phyloP scores from a whole-genome alignment of 1,140 invertebrate species.

The Conus betulinus region DNA sequence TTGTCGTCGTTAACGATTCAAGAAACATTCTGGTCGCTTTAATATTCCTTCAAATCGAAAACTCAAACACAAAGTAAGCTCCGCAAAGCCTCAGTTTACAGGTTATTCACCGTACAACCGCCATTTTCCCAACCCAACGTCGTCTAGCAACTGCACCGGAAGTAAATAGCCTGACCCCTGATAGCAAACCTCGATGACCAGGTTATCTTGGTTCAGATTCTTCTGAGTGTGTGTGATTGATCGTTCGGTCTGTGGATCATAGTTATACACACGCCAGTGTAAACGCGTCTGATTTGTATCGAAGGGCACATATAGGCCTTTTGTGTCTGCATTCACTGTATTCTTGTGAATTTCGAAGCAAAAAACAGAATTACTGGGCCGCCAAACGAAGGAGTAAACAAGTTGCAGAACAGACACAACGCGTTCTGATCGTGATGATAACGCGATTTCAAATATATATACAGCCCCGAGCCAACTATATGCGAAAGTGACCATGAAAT shows the following conservation, averaged over 20 bases:
- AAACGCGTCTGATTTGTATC: background rate
- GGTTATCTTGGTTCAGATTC: background rate
- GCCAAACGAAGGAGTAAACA: too few relatives aligned
- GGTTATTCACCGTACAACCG: background rate
- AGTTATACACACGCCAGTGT: too few relatives aligned
- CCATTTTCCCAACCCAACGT: background rate
- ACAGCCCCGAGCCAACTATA: too few relatives aligned
- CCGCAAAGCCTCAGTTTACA: background rate
- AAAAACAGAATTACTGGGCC: too few relatives aligned
- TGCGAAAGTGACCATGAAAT: too few relatives aligned
- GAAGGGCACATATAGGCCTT: too few relatives aligned
- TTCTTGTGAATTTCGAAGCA: too few relatives aligned
- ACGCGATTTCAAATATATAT: too few relatives aligned
- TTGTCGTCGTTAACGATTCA: background rate
- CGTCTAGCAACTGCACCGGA: conserved; percentile 25
- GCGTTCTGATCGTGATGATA: too few relatives aligned
- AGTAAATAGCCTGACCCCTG: background rate
- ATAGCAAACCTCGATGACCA: background rate
- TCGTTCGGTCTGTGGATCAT: too few relatives aligned
- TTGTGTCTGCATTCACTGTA: too few relatives aligned
- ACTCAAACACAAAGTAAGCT: background rate
- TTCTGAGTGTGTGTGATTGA: background rate
- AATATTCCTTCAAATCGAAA: background rate
- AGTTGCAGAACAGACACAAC: too few relatives aligned
- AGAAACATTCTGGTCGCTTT: background rate